phyloP scores from a whole-genome alignment of 2,797 vertebrate genomes.

The Meriones psammophilus region DNA sequence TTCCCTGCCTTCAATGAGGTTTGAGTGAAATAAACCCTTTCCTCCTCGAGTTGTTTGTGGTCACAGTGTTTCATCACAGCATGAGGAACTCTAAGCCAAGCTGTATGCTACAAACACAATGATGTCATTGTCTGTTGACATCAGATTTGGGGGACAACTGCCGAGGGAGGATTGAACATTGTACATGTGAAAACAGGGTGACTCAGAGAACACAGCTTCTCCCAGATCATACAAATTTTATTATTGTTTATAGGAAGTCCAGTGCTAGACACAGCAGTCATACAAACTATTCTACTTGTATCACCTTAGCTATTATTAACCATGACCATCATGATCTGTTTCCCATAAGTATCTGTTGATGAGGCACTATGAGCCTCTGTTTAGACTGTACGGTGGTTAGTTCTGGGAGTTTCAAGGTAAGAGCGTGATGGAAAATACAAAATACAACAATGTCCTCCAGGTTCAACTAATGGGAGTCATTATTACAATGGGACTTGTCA shows the following conservation, averaged over 20 bases:
- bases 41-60: background rate
- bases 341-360: background rate
- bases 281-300: accelerated
- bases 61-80: background rate
- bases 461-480: no score
- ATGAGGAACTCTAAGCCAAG: background rate
- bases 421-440: background rate
- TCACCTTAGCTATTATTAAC: background rate
- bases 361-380: background rate
- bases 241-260: background rate
- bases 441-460: background rate
- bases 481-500: background rate
- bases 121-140: background rate
- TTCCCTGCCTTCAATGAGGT: background rate
- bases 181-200: background rate
- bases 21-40: background rate
- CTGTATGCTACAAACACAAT: background rate
- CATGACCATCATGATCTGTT: background rate
- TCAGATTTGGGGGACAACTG: background rate
- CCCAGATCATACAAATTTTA: background rate
- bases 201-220: background rate
- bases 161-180: background rate
- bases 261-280: background rate
- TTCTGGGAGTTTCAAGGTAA: background rate
- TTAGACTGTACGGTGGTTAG: accelerated